Base-by-base conservation (phyloP, 2,888 invertebrate species). In the Magallana nippona region DNA sequence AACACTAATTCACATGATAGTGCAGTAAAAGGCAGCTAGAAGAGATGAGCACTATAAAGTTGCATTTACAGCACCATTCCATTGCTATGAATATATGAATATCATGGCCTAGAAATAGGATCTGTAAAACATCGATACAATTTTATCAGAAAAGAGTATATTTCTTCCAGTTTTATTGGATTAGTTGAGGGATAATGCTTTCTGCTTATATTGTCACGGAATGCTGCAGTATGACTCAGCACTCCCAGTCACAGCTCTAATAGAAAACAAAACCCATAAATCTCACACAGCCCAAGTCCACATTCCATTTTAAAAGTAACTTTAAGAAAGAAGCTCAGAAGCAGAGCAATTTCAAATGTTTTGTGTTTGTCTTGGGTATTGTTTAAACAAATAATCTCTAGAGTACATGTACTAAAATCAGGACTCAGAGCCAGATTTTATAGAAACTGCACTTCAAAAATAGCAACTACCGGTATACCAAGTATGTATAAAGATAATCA, bases 141-240 rank as follows among this genome's bases (percentile, higher is more conserved):
- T 11, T 71, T 22, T 71, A 27, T 71, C 71, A 5, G 71, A 71
- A 13, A 71, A 71, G 27, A 71, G 71, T 71, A 71, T 71, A 71
- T 71, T 22, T 71, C 71, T 71, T 71, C 63, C 32, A 71, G 22
- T 71, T 71, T 27, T 71, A 71, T 71, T 71, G 27, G 32, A 71
- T 71, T 27, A 71, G 71, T 71, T 71, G 71, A 15, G 2, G 71
- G 71, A 71, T 71, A 63, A 63, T 63, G 63, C 63, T 63, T 44
- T 63, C 63, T 63, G 63, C 63, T 63, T 63, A 71, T 71, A 71
- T 71, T 71, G 71, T 27, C 71, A 71, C 27, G 71, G 71, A 71
- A 71, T 27, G 27, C 71, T 27, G 71, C 22, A 27, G 71, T 71
- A 71, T 71, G 71, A 71, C 71, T 71, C 71, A 71, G 13, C 32